Evolutionary conservation across 1,140 invertebrate species (phyloP).

Genomic region (Nilaparvata lugens): DNA sequence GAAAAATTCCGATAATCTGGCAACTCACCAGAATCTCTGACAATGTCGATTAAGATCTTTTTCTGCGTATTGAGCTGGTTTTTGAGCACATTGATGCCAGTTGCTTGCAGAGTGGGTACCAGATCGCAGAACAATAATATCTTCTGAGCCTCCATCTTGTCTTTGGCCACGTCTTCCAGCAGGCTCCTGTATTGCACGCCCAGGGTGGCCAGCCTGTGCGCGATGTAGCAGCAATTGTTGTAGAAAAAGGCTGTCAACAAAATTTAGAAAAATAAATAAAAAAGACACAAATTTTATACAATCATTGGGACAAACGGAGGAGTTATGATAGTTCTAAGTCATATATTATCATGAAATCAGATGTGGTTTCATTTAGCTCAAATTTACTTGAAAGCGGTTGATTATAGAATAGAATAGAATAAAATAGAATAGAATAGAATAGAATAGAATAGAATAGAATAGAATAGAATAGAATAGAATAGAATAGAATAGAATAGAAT

Average conservation of each 20-base stretch:
- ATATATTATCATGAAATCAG: too few relatives aligned
- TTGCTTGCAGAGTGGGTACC: constrained; percentile 42
- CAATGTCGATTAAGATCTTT: constrained; percentile 58
- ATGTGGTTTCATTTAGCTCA: too few relatives aligned
- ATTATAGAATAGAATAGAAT: too few relatives aligned
- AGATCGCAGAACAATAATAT: constrained; percentile 47
- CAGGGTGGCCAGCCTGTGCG: constrained; percentile 46
- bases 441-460: too few relatives aligned
- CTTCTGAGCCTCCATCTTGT: constrained; percentile 22
- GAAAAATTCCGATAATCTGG: constrained; percentile 1
- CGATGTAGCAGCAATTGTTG: constrained; percentile 13
- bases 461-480: too few relatives aligned
- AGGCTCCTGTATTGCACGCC: constrained; percentile 46
- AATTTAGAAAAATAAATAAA: too few relatives aligned
- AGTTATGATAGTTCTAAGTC: too few relatives aligned
- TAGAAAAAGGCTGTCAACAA: background rate
- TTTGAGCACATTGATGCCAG: constrained; percentile 57
- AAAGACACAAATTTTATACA: too few relatives aligned
- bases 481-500: too few relatives aligned
- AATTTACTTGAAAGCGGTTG: too few relatives aligned
- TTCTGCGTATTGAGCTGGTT: constrained; percentile 63
- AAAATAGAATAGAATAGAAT: too few relatives aligned
- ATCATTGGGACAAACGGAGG: too few relatives aligned
- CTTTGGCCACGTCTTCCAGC: constrained; percentile 36
- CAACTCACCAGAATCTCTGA: constrained; percentile 54